phyloP scores from a whole-genome alignment of 2,888 invertebrate species.

The Lamellibrachia columna region DNA sequence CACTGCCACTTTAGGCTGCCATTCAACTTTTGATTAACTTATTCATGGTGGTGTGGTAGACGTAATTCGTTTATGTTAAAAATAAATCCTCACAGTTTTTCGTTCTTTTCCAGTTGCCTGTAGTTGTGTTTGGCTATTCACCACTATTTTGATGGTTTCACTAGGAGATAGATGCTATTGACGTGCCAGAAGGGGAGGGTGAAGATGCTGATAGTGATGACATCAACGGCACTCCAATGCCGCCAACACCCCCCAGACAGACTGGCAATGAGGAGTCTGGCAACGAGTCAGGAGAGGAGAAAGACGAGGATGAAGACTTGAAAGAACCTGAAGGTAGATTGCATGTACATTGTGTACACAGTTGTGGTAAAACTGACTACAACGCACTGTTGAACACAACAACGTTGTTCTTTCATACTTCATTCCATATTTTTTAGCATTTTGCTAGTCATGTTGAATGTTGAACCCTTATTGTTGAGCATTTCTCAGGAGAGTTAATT shows the following conservation, averaged over 20 bases:
- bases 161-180: constrained; percentile 2
- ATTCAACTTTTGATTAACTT: too few relatives aligned
- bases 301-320: background rate
- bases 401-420: too few relatives aligned
- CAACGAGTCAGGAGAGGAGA: background rate
- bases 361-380: too few relatives aligned
- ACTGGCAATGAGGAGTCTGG: constrained; percentile 10
- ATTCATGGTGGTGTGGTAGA: too few relatives aligned
- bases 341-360: too few relatives aligned
- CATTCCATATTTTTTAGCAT: too few relatives aligned
- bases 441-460: too few relatives aligned
- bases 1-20: too few relatives aligned
- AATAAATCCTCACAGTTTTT: background rate
- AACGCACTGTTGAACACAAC: too few relatives aligned
- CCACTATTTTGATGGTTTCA: background rate
- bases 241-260: background rate
- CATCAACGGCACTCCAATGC: background rate
- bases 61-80: too few relatives aligned
- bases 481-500: too few relatives aligned
- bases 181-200: background rate
- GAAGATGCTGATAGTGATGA: background rate
- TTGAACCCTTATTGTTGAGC: too few relatives aligned
- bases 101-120: background rate
- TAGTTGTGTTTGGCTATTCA: background rate
- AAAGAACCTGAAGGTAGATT: background rate